Evolutionary conservation across 2,113 vertebrate genomes (phyloP).

Genomic region (Nesogale talazaci): DNA sequence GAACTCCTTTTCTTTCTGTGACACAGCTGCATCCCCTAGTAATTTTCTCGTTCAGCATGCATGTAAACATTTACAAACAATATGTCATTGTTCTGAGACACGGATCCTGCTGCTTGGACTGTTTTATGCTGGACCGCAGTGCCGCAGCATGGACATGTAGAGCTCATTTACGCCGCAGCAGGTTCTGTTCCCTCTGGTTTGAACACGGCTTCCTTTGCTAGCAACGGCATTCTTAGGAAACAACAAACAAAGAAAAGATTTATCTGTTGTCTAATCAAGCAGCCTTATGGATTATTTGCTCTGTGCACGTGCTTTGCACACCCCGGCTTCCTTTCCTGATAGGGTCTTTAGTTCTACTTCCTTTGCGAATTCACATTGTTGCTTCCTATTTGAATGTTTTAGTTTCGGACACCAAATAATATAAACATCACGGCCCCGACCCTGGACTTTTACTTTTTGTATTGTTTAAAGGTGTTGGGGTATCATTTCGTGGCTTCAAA

Average conservation of each 20-base stretch:
- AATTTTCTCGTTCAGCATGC: neutral
- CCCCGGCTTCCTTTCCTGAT: constrained; percentile 58
- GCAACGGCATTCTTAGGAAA: constrained; percentile 60
- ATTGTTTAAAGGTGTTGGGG: constrained; percentile 60
- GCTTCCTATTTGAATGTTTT: constrained; percentile 58
- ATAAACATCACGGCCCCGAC: constrained; percentile 46
- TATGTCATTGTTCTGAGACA: constrained; percentile 46
- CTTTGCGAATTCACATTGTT: neutral
- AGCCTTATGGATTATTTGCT: constrained; percentile 63
- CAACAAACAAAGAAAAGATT: constrained; percentile 67
- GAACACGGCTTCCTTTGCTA: constrained; percentile 63
- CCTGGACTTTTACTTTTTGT: constrained; percentile 59
- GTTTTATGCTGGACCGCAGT: neutral
- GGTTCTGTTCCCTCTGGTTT: constrained; percentile 65
- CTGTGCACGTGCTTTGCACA: constrained; percentile 50
- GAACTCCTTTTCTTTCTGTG: constrained; percentile 12
- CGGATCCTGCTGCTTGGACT: constrained; percentile 23
- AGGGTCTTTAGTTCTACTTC: constrained; percentile 60
- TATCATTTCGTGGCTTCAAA: constrained; percentile 69
- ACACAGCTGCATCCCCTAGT: constrained; percentile 54
- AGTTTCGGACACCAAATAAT: constrained; percentile 73
- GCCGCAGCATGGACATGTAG: constrained; percentile 1
- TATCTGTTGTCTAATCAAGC: constrained; percentile 68
- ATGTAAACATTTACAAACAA: constrained; percentile 71
- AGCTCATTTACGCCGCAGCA: too few relatives aligned